These are phyloP conservation scores for Cuculus canorus DNA, from an alignment of 2,797 vertebrate genomes.

Conservation along the genomic window DNA sequence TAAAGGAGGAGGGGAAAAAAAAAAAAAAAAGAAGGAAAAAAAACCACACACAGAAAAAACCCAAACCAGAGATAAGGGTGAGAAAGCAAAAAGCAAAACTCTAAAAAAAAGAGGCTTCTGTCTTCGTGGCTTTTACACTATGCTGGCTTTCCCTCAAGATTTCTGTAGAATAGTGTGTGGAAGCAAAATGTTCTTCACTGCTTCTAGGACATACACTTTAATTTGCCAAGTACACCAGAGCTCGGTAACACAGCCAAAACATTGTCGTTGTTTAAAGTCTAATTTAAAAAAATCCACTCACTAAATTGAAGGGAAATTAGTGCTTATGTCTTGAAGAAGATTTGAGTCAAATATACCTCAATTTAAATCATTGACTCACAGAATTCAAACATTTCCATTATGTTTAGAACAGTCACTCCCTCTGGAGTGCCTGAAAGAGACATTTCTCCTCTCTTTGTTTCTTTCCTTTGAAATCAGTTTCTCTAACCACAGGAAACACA, in stretches of 20 bases:
- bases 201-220: not conserved
- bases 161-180: not conserved
- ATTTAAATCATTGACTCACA: not conserved
- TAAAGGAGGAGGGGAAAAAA: rapidly evolving
- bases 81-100: not conserved
- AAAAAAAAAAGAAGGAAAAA: too few species aligned
- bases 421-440: not conserved
- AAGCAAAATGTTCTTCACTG: not conserved
- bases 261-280: not conserved
- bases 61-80: not conserved
- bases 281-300: not conserved
- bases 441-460: not conserved
- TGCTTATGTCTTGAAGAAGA: not conserved
- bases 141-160: not conserved
- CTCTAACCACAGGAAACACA: not conserved
- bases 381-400: not conserved
- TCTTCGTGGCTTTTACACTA: not conserved
- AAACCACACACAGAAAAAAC: not conserved
- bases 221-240: not conserved
- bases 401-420: not conserved
- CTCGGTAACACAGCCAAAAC: not conserved
- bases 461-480: not conserved
- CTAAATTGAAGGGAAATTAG: not conserved
- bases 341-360: not conserved
- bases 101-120: not conserved